Base-by-base conservation (phyloP, 2,888 invertebrate species). In the Bellardia bayeri region DNA sequence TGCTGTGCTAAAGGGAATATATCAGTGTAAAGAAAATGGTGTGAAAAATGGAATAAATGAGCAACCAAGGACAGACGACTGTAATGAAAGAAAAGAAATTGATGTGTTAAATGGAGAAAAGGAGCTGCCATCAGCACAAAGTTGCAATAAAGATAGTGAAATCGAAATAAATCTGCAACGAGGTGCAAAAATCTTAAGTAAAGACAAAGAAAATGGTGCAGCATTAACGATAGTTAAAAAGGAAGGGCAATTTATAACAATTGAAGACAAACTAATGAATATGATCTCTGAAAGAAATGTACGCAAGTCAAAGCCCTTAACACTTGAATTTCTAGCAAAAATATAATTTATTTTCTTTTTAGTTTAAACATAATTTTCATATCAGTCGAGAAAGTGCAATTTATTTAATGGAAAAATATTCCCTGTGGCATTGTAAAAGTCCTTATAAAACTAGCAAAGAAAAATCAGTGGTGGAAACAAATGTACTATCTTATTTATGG, bases 401-500 rank as follows among this genome's bases (percentile, higher is more conserved):
- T 7, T 68, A 49, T 51, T 30, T 82, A 2, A 75, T 75, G 68
- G 51, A 82, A 3, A 58, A 51, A 23, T 82, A 75, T 75, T 68
- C 68, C 3, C 23, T 37, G 51, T 82, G 74, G 54, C 13, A 5
- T 30, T 40, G 23, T 11, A 69, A 71, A 40, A 56, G 51, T n/a
- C 40, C 66, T 0, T 72, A 71, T 14, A 9, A 3, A 23, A 69
- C 61, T 11, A 68, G 58, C 16, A 64, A 9, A n/a, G 13, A 37
- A 14, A 64, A 71, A 74, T 2, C 68, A 30, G 69, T 14, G 13
- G 42, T 66, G 3, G 69, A 80, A 61, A 69, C 69, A 9, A 54
- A 69, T 8, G 33, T 85, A 42, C 54, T 80, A 0, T 42, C 63
- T 3, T 85, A 74, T 80, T 69, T 80, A 42, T 85, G 80, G 85